Evolutionary conservation across 2,888 invertebrate species (phyloP).

Genomic region (Noctua fimbriata): DNA sequence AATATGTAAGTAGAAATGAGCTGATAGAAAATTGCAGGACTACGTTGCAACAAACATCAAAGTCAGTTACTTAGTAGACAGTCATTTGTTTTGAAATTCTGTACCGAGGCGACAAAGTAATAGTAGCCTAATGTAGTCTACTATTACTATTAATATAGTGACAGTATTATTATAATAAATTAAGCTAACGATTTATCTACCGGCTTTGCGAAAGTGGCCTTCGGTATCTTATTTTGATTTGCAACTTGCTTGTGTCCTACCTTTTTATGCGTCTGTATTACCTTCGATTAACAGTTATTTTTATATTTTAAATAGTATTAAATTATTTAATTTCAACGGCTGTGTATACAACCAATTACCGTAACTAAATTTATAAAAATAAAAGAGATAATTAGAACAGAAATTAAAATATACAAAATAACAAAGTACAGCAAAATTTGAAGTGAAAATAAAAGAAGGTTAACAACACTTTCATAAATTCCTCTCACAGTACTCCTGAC

Average conservation of each 20-base stretch:
- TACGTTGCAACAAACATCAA: constrained; percentile 25
- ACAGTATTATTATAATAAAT: constrained; percentile 42
- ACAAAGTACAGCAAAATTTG: too few relatives aligned
- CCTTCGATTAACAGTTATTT: too few relatives aligned
- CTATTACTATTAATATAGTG: constrained; percentile 36
- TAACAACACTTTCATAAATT: too few relatives aligned
- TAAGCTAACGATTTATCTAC: constrained; percentile 28
- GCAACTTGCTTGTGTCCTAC: background rate
- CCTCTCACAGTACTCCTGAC: too few relatives aligned
- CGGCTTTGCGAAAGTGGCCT: constrained; percentile 48
- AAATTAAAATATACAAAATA: too few relatives aligned
- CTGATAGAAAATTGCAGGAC: background rate
- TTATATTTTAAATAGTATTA: too few relatives aligned
- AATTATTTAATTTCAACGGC: too few relatives aligned
- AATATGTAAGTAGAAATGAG: background rate
- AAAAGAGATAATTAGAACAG: too few relatives aligned
- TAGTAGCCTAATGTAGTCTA: constrained; percentile 24
- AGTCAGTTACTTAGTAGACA: constrained; percentile 1
- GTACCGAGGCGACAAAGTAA: constrained; percentile 17
- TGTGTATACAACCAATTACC: too few relatives aligned
- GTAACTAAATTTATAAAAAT: too few relatives aligned
- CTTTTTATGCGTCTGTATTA: background rate
- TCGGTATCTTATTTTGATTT: constrained; percentile 25
- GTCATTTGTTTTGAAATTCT: constrained; percentile 41
- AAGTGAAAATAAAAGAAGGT: too few relatives aligned